Evolutionary conservation across 2,888 invertebrate genomes (phyloP).

Genomic region (Flabesymbios commensalis): DNA sequence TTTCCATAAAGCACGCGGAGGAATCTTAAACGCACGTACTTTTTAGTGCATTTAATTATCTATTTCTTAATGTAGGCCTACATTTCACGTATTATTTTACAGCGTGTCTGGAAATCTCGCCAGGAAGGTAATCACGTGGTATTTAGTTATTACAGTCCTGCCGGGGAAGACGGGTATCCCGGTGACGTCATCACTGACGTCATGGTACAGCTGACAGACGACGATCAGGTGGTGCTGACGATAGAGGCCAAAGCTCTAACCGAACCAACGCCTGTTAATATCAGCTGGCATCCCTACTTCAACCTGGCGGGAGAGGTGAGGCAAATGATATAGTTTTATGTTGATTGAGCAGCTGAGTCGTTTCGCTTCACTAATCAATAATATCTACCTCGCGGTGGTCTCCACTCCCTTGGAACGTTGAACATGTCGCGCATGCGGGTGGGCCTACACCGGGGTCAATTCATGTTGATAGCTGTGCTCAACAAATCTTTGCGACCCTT

Average conservation of each 20-base stretch:
- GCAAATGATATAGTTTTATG: background rate
- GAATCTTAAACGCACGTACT: too few species aligned
- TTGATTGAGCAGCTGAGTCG: too few species aligned
- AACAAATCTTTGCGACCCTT: too few species aligned
- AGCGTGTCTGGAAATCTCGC: conserved; percentile 4
- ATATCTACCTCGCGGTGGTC: too few species aligned
- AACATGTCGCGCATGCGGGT: too few species aligned
- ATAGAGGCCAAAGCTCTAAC: conserved; percentile 76
- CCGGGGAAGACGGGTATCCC: conserved; percentile 84
- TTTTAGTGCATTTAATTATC: too few species aligned
- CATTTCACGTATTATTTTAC: background rate
- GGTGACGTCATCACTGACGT: conserved; percentile 77
- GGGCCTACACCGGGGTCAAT: too few species aligned
- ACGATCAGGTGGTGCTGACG: conserved; percentile 74
- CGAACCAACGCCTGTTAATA: conserved; percentile 80
- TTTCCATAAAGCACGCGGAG: too few species aligned
- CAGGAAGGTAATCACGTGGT: conserved; percentile 57
- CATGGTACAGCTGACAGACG: conserved; percentile 72
- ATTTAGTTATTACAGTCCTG: conserved; percentile 71
- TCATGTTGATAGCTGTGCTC: too few species aligned
- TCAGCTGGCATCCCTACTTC: conserved; percentile 87
- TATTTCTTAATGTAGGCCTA: too few species aligned
- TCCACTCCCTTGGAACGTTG: too few species aligned
- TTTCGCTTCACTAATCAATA: too few species aligned
- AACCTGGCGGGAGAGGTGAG: conserved; percentile 86